phyloP scores from a whole-genome alignment of 2,113 vertebrate species.

The Forbesichthys agassizii region DNA sequence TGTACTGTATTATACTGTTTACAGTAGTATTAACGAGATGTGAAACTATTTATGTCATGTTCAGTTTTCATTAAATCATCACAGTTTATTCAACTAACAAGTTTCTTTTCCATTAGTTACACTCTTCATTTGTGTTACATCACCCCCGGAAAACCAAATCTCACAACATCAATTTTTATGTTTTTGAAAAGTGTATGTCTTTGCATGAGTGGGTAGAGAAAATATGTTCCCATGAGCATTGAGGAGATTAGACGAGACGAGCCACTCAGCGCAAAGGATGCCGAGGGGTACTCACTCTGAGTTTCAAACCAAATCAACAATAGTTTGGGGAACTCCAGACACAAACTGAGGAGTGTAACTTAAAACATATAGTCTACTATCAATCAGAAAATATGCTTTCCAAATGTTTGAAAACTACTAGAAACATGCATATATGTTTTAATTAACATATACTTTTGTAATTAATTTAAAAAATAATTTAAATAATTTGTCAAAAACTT shows the following conservation, averaged over 20 bases:
- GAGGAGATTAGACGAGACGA: no score
- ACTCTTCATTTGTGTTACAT: no score
- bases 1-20: conserved; percentile 2
- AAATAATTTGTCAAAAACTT: no score
- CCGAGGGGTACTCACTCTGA: no score
- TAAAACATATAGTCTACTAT: not conserved
- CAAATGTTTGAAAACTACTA: conserved; percentile 18
- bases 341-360: not conserved
- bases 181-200: no score
- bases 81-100: conserved; percentile 26
- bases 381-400: not conserved
- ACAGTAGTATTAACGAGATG: not conserved
- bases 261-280: no score
- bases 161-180: not conserved
- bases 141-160: no score
- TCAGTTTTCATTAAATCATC: conserved; percentile 6
- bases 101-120: not conserved
- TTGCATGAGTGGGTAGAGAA: no score
- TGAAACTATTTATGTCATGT: conserved; percentile 31
- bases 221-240: no score
- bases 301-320: no score
- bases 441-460: not conserved
- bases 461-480: no score
- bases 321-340: not conserved
- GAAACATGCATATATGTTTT: not conserved